Evolutionary conservation across 2,888 invertebrate genomes (phyloP).

Genomic region (Myathropa florea): DNA sequence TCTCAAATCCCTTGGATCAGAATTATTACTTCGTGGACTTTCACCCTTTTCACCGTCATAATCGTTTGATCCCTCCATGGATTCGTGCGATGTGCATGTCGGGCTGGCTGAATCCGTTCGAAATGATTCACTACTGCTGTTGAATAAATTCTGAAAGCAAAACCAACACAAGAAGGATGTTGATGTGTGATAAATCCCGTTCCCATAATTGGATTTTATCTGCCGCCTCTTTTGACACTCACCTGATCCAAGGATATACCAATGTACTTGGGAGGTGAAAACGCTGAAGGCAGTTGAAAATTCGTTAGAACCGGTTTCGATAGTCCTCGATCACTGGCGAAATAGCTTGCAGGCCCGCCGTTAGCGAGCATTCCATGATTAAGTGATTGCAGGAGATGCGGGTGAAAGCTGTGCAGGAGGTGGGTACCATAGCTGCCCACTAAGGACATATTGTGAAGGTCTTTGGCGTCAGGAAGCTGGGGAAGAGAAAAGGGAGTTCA

Average conservation of each 20-base stretch:
- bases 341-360: slow-evolving; percentile 78
- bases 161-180: slow-evolving; percentile 37
- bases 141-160: slow-evolving; percentile 78
- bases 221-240: slow-evolving; percentile 68
- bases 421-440: slow-evolving; percentile 86
- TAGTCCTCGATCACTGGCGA: slow-evolving; percentile 81
- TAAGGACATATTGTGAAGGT: slow-evolving; percentile 85
- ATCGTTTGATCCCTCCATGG: slow-evolving; percentile 83
- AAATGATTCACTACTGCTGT: slow-evolving; percentile 81
- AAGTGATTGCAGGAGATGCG: slow-evolving; percentile 87
- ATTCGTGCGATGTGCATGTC: slow-evolving; percentile 84
- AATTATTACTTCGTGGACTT: slow-evolving; percentile 81
- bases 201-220: slow-evolving; percentile 71
- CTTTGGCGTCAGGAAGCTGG: slow-evolving; percentile 83
- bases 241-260: slow-evolving; percentile 81
- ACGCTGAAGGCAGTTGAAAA: slow-evolving; percentile 87
- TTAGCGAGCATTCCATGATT: slow-evolving; percentile 83
- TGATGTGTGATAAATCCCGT: slow-evolving; percentile 65
- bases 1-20: slow-evolving; percentile 82
- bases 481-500: slow-evolving; percentile 27
- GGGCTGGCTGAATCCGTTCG: slow-evolving; percentile 84
- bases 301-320: slow-evolving; percentile 84
- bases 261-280: slow-evolving; percentile 86
- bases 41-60: slow-evolving; percentile 82
- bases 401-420: slow-evolving; percentile 87